These are phyloP conservation scores for Tachina grossa DNA, from an alignment of 2,888 invertebrate species.

Conservation along the genomic window DNA sequence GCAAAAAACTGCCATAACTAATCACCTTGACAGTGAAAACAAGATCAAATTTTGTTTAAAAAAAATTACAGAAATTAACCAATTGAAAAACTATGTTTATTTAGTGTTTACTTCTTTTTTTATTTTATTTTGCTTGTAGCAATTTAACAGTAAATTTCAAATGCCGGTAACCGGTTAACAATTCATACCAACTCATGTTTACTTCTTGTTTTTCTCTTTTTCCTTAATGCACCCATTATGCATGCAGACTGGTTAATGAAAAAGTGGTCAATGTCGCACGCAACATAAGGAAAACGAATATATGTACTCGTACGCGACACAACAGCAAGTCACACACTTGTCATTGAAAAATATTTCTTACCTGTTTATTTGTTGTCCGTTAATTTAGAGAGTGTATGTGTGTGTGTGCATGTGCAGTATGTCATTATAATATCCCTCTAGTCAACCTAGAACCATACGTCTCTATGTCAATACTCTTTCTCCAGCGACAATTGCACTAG, in stretches of 20 bases:
- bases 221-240: constrained; percentile 53
- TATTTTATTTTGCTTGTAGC: constrained; percentile 13
- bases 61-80: constrained; percentile 50
- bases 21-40: constrained; percentile 68
- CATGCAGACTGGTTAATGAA: constrained; percentile 51
- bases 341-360: constrained; percentile 53
- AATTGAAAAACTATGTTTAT: constrained; percentile 47
- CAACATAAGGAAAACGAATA: constrained; percentile 64
- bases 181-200: constrained; percentile 20
- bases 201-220: constrained; percentile 10
- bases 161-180: constrained; percentile 66
- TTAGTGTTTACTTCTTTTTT: constrained; percentile 28
- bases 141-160: constrained; percentile 60
- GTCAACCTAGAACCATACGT: no score
- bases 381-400: not conserved
- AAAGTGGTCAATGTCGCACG: constrained; percentile 73
- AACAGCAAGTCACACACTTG: constrained; percentile 35
- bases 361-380: constrained; percentile 8
- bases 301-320: constrained; percentile 12
- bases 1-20: not conserved
- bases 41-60: constrained; percentile 35
- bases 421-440: not conserved
- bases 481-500: no score
- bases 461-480: no score
- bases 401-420: not conserved